Conservation (phyloP, 2,888 invertebrate species). For the Acronicta alni region DNA sequence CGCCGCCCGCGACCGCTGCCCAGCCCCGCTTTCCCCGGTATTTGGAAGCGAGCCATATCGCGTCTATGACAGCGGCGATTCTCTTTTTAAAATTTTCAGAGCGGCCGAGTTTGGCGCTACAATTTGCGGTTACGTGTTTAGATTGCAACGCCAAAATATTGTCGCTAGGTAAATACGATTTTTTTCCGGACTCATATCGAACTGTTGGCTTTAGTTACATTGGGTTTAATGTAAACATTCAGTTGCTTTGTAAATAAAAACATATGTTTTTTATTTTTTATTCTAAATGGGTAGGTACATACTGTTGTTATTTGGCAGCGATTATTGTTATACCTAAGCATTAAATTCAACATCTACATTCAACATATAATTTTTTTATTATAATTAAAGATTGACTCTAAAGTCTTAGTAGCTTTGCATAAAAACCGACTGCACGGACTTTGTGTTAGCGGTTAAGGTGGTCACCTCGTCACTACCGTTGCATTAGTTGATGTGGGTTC, state of each 20-base stretch:
- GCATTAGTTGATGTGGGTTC: too few species aligned
- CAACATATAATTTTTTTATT: too few species aligned
- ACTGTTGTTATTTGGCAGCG: too few species aligned
- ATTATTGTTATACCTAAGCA: too few species aligned
- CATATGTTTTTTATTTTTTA: too few species aligned
- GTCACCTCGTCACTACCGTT: too few species aligned
- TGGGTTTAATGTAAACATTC: conserved; percentile 18
- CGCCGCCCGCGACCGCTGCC: conserved; percentile 57
- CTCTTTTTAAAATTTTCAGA: conserved; percentile 86
- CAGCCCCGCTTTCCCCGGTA: conserved; percentile 62
- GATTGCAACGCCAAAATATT: conserved; percentile 68
- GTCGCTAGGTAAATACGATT: conserved; percentile 40
- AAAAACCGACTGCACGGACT: too few species aligned
- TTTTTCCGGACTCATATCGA: conserved; percentile 16
- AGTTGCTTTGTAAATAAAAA: background rate
- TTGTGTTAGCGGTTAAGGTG: too few species aligned
- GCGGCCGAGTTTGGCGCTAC: conserved; percentile 73
- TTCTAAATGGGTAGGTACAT: too few species aligned
- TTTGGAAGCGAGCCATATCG: conserved; percentile 88
- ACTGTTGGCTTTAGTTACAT: conserved; percentile 14
- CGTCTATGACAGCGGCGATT: conserved; percentile 83
- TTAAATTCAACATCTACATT: too few species aligned
- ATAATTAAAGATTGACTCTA: too few species aligned
- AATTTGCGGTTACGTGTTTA: conserved; percentile 85
- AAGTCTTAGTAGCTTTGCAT: too few species aligned